A percentile compares a stretch with the other conserved stretches of the same genome.
Evolutionary conservation across 2,113 vertebrate genomes (phyloP).

Genomic region (Oncorhynchus tshawytscha): DNA sequence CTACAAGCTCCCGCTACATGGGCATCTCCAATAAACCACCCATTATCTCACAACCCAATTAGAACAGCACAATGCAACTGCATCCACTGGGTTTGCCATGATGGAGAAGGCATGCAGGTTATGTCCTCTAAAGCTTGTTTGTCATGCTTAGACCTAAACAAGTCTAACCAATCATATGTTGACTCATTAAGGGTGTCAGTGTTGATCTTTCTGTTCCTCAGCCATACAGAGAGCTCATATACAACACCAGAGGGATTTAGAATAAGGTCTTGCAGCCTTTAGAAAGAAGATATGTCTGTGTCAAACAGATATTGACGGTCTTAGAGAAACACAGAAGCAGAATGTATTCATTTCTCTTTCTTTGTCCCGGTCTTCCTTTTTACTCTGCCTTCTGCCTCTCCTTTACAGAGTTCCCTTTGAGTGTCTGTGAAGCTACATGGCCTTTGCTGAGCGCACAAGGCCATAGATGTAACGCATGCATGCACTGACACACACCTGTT

Average conservation of each 20-base stretch:
- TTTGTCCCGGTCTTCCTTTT: background rate
- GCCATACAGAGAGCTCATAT: too few species aligned
- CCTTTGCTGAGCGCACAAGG: background rate
- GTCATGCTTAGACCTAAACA: background rate
- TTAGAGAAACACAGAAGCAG: background rate
- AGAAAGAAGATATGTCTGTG: background rate
- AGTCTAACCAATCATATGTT: background rate
- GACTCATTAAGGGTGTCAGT: background rate
- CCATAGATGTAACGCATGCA: background rate
- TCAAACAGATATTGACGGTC: background rate
- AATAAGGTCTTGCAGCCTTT: background rate
- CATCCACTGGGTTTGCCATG: too few species aligned
- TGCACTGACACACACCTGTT: conserved; percentile 39
- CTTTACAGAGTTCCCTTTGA: conserved; percentile 21
- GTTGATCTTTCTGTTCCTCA: background rate
- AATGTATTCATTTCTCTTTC: background rate
- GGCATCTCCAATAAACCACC: conserved; percentile 34
- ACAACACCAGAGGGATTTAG: background rate
- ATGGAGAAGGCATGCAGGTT: background rate
- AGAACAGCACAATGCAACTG: conserved; percentile 24
- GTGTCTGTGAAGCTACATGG: background rate
- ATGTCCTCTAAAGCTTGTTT: background rate
- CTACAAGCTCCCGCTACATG: conserved; percentile 39
- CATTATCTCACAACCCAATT: conserved; percentile 58
- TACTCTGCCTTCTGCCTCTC: conserved; percentile 20